Percentiles rank a stretch among this genome's conserved stretches.
Conservation (phyloP, 2,888 invertebrate genomes). For the Brachypalpus laphriformis region DNA sequence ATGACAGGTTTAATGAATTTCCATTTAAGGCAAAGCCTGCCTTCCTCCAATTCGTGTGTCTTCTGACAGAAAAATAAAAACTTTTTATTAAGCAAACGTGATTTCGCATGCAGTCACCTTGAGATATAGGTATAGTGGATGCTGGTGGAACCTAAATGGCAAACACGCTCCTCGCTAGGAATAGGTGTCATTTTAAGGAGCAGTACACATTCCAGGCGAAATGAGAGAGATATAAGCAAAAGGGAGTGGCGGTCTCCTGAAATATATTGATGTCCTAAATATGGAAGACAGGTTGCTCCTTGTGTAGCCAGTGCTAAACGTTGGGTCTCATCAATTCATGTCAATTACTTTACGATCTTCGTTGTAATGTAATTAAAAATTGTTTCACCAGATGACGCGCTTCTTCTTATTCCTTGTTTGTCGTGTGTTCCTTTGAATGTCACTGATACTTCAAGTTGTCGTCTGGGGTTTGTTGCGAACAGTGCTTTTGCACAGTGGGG, state of each 20-base stretch:
- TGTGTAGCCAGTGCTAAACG: no score
- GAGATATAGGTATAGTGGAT: neutral
- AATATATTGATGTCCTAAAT: conserved; percentile 37
- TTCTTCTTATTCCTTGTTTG: neutral
- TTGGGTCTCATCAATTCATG: conserved; percentile 53
- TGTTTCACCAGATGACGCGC: conserved; percentile 50
- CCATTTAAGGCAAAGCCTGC: conserved; percentile 28
- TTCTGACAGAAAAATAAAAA: conserved; percentile 50
- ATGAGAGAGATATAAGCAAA: neutral
- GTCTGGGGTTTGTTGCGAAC: neutral
- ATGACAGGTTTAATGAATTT: conserved; percentile 56
- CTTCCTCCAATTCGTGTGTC: conserved; percentile 38
- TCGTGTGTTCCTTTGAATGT: conserved; percentile 16
- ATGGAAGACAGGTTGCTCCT: neutral
- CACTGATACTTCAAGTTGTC: conserved; percentile 15
- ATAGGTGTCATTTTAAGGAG: conserved; percentile 35
- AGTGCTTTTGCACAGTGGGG: neutral
- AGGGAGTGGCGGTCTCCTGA: no score
- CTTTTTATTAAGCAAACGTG: conserved; percentile 70
- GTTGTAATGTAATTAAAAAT: conserved; percentile 70
- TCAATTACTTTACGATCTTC: conserved; percentile 68
- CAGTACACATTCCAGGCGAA: conserved; percentile 3
- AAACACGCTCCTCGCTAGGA: conserved; percentile 27
- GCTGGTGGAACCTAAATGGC: conserved; percentile 19
- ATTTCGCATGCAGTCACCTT: conserved; percentile 39